Evolutionary conservation across 2,888 invertebrate species (phyloP).

Genomic region (Eurois occulta): DNA sequence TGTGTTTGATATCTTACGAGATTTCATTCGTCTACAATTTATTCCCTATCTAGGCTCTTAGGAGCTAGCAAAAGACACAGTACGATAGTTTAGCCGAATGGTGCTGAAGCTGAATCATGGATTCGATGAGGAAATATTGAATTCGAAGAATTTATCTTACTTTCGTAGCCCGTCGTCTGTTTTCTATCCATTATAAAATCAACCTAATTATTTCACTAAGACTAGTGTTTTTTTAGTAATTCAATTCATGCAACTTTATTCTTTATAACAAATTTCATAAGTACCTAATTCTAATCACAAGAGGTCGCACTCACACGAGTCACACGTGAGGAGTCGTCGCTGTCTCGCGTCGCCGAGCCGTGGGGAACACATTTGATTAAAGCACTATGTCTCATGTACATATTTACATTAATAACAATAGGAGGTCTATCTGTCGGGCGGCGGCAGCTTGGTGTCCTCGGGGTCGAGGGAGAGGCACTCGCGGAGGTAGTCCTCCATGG

Average conservation of each 20-base stretch:
- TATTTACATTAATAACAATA: constrained; percentile 87
- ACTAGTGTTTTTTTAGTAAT: constrained; percentile 71
- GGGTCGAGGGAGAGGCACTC: constrained; percentile 97
- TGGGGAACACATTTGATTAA: constrained; percentile 88
- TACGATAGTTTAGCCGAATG: constrained; percentile 80
- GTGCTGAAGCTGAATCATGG: constrained; percentile 85
- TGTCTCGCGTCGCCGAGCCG: constrained; percentile 72
- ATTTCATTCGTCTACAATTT: constrained; percentile 72
- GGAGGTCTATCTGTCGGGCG: constrained; percentile 88
- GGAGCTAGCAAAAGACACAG: constrained; percentile 79
- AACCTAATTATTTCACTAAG: constrained; percentile 70
- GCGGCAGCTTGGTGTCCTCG: constrained; percentile 92
- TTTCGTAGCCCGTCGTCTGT: constrained; percentile 70
- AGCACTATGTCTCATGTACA: constrained; percentile 88
- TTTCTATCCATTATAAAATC: constrained; percentile 75
- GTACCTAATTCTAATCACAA: constrained; percentile 71
- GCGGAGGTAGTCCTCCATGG: constrained; percentile 97
- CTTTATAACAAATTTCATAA: constrained; percentile 78
- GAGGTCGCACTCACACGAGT: constrained; percentile 65
- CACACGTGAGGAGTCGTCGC: constrained; percentile 55
- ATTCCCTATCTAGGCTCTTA: constrained; percentile 81
- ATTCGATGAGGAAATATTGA: constrained; percentile 81
- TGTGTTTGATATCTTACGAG: constrained; percentile 55
- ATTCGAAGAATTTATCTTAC: constrained; percentile 73
- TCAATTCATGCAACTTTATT: constrained; percentile 73